Conservation (phyloP, 2,113 vertebrate genomes). For the Enhydra lutris region DNA sequence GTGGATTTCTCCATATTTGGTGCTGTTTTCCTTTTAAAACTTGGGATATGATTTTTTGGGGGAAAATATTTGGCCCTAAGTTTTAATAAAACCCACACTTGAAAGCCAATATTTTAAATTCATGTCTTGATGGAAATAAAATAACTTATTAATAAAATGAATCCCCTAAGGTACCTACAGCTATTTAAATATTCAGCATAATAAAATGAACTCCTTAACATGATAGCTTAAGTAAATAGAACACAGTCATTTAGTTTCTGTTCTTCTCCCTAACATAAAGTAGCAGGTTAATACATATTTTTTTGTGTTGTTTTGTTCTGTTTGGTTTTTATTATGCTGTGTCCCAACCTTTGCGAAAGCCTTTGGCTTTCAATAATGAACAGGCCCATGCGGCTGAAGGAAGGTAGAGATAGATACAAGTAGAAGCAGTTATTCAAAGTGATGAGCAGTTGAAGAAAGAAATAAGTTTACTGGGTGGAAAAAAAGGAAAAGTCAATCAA, state of each 20-base stretch:
- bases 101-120: slow-evolving; percentile 47
- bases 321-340: slow-evolving; percentile 26
- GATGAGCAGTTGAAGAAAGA: background rate
- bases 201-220: slow-evolving; percentile 54
- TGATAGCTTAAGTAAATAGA: slow-evolving; percentile 35
- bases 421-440: background rate
- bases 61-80: background rate
- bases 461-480: background rate
- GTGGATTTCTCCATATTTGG: slow-evolving; percentile 8
- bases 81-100: slow-evolving; percentile 52
- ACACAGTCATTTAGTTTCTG: slow-evolving; percentile 18
- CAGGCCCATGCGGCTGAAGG: background rate
- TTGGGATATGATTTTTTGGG: background rate
- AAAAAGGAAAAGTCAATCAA: background rate
- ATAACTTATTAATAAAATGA: slow-evolving; percentile 53
- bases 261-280: slow-evolving; percentile 10
- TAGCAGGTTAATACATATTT: background rate
- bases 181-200: slow-evolving; percentile 53
- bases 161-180: background rate
- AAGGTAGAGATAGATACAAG: background rate
- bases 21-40: slow-evolving; percentile 47
- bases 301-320: background rate
- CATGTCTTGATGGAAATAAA: slow-evolving; percentile 37
- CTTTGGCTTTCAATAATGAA: slow-evolving; percentile 41
- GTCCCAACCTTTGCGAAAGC: slow-evolving; percentile 14